phyloP scores from a whole-genome alignment of 1,140 invertebrate species.

The Epicauta chinensis region DNA sequence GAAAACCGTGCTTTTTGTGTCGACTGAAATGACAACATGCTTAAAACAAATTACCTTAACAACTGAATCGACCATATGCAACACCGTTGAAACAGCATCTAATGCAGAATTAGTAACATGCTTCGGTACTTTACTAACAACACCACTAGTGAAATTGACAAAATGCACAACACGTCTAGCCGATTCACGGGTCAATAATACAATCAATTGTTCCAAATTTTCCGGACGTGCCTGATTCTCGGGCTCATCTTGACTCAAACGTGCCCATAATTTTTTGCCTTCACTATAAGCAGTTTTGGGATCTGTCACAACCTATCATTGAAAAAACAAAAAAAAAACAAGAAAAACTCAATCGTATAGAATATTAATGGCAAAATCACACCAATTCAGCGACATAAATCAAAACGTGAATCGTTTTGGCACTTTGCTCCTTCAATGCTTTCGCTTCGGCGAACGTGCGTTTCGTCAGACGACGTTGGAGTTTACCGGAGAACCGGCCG shows the following conservation, averaged over 20 bases:
- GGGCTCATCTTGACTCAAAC: conserved; percentile 67
- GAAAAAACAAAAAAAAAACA: conserved; percentile 6
- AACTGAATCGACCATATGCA: conserved; percentile 29
- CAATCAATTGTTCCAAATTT: conserved; percentile 67
- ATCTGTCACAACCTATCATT: conserved; percentile 61
- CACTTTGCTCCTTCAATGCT: conserved; percentile 69
- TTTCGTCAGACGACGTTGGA: conserved; percentile 63
- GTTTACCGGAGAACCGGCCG: conserved; percentile 61
- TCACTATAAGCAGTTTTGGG: conserved; percentile 67
- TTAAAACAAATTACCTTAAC: conserved; percentile 35
- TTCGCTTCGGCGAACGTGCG: conserved; percentile 66
- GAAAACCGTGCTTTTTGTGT: too few species aligned
- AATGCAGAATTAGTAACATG: conserved; percentile 23
- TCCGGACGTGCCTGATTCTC: conserved; percentile 73
- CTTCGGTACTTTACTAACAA: conserved; percentile 51
- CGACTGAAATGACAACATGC: too few species aligned
- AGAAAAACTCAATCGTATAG: too few species aligned
- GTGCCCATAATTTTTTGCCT: conserved; percentile 61
- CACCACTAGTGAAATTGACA: conserved; percentile 57
- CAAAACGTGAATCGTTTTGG: conserved; percentile 67
- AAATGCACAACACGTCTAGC: conserved; percentile 69
- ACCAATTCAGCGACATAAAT: conserved; percentile 70
- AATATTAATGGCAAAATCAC: too few species aligned
- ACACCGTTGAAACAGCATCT: conserved; percentile 18
- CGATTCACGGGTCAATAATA: conserved; percentile 64